These are phyloP conservation scores for Nothocercus julius DNA, from an alignment of 2,113 vertebrate genomes.

Conservation along the genomic window DNA sequence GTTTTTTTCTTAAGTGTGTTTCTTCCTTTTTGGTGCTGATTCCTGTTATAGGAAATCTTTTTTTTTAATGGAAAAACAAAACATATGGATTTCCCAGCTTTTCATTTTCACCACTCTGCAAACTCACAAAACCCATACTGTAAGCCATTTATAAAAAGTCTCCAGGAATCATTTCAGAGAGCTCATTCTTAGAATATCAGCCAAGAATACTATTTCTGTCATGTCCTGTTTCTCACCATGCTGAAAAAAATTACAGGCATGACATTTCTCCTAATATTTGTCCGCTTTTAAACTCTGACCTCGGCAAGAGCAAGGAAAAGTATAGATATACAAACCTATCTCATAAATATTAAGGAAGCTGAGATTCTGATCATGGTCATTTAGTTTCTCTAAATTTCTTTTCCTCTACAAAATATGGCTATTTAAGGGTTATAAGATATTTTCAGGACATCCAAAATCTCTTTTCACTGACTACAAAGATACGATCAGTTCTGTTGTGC, in stretches of 20 bases:
- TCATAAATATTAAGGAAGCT: background rate
- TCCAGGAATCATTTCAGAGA: background rate
- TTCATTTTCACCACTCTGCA: background rate
- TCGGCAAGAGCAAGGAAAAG: conserved; percentile 19
- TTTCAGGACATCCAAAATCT: background rate
- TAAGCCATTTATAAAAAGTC: background rate
- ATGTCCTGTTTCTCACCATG: conserved; percentile 40
- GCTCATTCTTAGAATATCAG: background rate
- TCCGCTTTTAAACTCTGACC: conserved; percentile 13
- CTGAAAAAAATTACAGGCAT: conserved; percentile 38
- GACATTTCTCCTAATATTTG: conserved; percentile 43
- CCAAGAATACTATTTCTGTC: conserved; percentile 51
- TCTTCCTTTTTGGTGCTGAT: conserved; percentile 27
- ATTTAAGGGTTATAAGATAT: background rate
- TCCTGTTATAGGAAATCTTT: background rate
- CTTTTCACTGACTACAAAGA: background rate
- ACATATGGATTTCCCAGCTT: background rate
- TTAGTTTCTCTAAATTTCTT: background rate
- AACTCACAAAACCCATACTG: background rate
- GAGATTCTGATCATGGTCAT: background rate
- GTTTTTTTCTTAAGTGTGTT: conserved; percentile 21
- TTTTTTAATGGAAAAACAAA: conserved; percentile 5
- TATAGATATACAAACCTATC: background rate
- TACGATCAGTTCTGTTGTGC: background rate
- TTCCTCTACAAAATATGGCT: background rate